Evolutionary conservation across 2,113 vertebrate species (phyloP).

Genomic region (Cricetomys ansorgei): DNA sequence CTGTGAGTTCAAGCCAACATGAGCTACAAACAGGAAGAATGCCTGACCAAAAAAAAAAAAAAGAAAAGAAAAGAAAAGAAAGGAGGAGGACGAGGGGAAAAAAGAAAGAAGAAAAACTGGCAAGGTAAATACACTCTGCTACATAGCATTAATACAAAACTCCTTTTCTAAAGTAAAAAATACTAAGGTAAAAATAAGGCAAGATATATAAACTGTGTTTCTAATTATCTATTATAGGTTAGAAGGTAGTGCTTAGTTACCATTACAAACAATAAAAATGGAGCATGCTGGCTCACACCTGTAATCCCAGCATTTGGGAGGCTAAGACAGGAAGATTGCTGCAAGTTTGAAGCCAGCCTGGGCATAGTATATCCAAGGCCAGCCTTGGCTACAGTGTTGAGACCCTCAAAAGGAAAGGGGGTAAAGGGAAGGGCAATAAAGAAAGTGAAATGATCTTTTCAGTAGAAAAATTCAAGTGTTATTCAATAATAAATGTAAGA

Average conservation of each 20-base stretch:
- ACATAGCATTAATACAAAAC: neutral
- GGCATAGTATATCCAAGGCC: neutral
- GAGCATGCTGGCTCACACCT: neutral
- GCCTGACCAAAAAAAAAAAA: neutral
- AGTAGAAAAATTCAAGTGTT: slow-evolving; percentile 38
- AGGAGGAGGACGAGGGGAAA: too few relatives aligned
- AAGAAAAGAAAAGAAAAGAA: neutral
- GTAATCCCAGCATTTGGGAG: neutral
- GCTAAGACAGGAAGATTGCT: neutral
- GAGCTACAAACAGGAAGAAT: neutral
- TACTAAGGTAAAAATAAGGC: neutral
- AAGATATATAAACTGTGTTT: neutral
- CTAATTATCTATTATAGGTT: neutral
- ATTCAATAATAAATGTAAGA: slow-evolving; percentile 48
- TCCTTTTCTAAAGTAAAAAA: slow-evolving; percentile 48
- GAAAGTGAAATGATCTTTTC: slow-evolving; percentile 10
- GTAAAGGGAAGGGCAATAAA: neutral
- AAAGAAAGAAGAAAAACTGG: neutral
- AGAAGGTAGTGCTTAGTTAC: neutral
- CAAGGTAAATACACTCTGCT: slow-evolving; percentile 13
- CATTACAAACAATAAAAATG: slow-evolving; percentile 5
- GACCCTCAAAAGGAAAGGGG: neutral
- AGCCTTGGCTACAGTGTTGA: neutral
- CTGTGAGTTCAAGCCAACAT: neutral
- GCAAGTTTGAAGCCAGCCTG: neutral